Evolutionary conservation across 2,888 invertebrate genomes (phyloP), one percentile per base, ranked within the genome.

Genomic region (Gisinianus flammeolus): DNA sequence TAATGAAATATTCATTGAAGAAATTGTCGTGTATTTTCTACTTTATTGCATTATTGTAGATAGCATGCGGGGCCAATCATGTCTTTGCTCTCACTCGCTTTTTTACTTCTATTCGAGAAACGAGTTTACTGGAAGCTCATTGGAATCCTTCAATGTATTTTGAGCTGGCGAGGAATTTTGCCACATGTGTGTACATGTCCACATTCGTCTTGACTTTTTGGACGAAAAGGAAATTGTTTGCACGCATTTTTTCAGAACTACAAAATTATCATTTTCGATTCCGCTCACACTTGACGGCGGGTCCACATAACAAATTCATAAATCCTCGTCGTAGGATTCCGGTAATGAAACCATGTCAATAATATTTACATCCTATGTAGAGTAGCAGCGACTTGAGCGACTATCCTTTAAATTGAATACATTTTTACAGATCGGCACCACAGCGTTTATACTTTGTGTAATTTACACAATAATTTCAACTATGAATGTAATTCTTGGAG

Each of bases 71-170:
- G 0, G 24, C 64, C 24, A 64, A 58, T 74, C 62, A 74, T 44
- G n/a, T 74, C 16, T 26, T 74, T 22, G 58, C 74, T 10, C 35
- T 74, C 2, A n/a, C 58, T 16, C 74, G 74, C n/a, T 74, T 74
- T 31, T 24, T 74, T 22, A 31, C 74, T 3, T 62, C 35, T 3
- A 62, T 74, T 16, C 30, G 74, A 33, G 74, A 74, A 64, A 58
- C 58, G 19, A 33, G 31, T 30, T 33, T 74, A 26, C 2, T 64
- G n/a, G 56, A 64, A 31, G n/a, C 26, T 22, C 30, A 30, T 30
- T 66, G 66, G 66, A 58, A 74, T 62, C 74, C 74, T n/a, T 33
- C 74, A 1, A 28, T 58, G 16, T 74, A 74, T 24, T 74, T 74
- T 64, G 74, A 64, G 33, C n/a, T 73, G 30, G 73, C 54, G 8